phyloP scores from a whole-genome alignment of 2,888 invertebrate species.

The Scelioninae gen. 2 region DNA sequence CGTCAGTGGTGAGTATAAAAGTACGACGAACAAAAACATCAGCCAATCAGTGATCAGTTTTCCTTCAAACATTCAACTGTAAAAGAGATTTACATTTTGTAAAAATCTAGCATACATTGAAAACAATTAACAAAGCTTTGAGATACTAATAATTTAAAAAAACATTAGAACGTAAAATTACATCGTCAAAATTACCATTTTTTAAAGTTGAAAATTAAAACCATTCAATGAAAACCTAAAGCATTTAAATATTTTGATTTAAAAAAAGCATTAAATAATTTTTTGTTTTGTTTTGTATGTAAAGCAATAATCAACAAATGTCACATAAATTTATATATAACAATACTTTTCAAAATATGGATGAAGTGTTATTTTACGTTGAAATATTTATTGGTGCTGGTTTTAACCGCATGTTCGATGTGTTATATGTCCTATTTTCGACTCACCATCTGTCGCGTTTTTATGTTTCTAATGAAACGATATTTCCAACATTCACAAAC shows the following conservation, averaged over 20 bases:
- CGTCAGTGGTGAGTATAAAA: slow-evolving; percentile 76
- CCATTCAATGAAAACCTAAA: too few species aligned
- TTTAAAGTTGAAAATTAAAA: too few species aligned
- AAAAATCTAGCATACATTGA: slow-evolving; percentile 7
- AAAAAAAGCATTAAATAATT: not conserved
- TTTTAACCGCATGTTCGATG: slow-evolving; percentile 57
- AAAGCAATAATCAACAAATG: too few species aligned
- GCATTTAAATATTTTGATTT: too few species aligned
- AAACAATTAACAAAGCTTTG: slow-evolving; percentile 16
- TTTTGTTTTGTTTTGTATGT: not conserved
- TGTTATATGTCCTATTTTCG: slow-evolving; percentile 29
- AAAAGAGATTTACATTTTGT: slow-evolving; percentile 3
- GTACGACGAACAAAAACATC: slow-evolving; percentile 71
- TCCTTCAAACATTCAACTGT: slow-evolving; percentile 4
- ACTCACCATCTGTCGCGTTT: slow-evolving; percentile 51
- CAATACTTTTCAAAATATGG: too few species aligned
- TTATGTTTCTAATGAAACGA: slow-evolving; percentile 1
- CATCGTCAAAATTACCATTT: too few species aligned
- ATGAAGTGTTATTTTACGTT: slow-evolving; percentile 19
- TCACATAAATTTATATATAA: too few species aligned
- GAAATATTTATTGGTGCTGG: slow-evolving; percentile 34
- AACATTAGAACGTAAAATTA: slow-evolving; percentile 21
- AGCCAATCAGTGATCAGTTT: slow-evolving; percentile 70
- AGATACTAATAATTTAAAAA: slow-evolving; percentile 14
- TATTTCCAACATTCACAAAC: not conserved